A percentile compares a stretch with the other conserved stretches of the same genome.
Conservation (phyloP, 2,113 vertebrate species). For the Melanotaenia duboulayi region DNA sequence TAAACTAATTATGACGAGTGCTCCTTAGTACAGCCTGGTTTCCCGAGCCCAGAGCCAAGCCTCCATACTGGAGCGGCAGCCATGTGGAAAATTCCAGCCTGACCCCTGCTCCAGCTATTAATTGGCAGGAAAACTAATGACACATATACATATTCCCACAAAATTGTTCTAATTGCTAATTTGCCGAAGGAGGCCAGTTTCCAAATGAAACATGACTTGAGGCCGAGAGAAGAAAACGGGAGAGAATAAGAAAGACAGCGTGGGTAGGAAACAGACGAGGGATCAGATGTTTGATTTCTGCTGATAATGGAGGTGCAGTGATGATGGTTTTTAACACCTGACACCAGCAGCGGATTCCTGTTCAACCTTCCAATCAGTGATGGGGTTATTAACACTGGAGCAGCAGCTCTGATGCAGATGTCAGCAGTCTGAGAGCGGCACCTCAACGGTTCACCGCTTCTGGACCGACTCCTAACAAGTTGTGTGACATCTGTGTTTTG, state of each 20-base stretch:
- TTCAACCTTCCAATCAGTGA: slow-evolving; percentile 51
- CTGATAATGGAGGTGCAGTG: slow-evolving; percentile 62
- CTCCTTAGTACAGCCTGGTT: slow-evolving; percentile 88
- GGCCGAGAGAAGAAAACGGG: slow-evolving; percentile 77
- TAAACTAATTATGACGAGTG: slow-evolving; percentile 95
- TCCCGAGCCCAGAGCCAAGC: slow-evolving; percentile 88
- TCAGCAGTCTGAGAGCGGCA: too few relatives aligned
- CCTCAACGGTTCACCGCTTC: too few relatives aligned
- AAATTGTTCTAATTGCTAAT: slow-evolving; percentile 99
- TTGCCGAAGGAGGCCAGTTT: slow-evolving; percentile 93
- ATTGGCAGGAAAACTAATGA: slow-evolving; percentile 98
- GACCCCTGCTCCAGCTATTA: slow-evolving; percentile 94
- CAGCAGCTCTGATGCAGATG: too few relatives aligned
- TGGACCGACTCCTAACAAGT: neutral
- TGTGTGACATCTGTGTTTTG: slow-evolving; percentile 18
- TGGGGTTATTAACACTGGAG: slow-evolving; percentile 63
- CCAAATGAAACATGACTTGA: slow-evolving; percentile 94
- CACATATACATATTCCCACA: slow-evolving; percentile 98
- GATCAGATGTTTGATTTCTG: slow-evolving; percentile 75
- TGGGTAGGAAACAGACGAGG: slow-evolving; percentile 71
- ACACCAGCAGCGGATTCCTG: slow-evolving; percentile 28
- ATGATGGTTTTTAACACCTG: slow-evolving; percentile 9
- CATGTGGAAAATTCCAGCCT: slow-evolving; percentile 94
- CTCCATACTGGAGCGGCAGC: slow-evolving; percentile 87
- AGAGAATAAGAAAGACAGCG: slow-evolving; percentile 61